Percentiles rank a stretch among this genome's conserved stretches.
Conservation (phyloP, 2,113 vertebrate species). For the Rattus norvegicus region GRCr8 NC_086021.1:111496001-111496500, state of each 20-base stretch:
- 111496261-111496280: background rate
- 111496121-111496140: background rate
- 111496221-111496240: background rate
- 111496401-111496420: constrained; percentile 96
- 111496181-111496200: background rate
- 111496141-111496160: background rate
- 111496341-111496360: constrained; percentile 93
- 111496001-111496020: constrained; percentile 96
- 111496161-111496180: background rate
- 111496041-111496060: background rate
- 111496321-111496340: background rate
- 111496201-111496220: background rate
- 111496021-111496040: background rate
- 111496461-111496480: constrained; percentile 97
- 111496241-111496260: background rate
- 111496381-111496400: constrained; percentile 91
- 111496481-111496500: constrained; percentile 97
- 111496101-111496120: background rate
- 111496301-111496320: background rate
- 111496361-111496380: constrained; percentile 95
- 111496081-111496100: background rate
- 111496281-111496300: background rate
- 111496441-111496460: constrained; percentile 98
- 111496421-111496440: constrained; percentile 91
- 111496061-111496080: background rate